These are phyloP conservation scores for Drosophila parthenogenetica DNA, from an alignment of 2,888 invertebrate genomes.

Conservation along the genomic window DNA sequence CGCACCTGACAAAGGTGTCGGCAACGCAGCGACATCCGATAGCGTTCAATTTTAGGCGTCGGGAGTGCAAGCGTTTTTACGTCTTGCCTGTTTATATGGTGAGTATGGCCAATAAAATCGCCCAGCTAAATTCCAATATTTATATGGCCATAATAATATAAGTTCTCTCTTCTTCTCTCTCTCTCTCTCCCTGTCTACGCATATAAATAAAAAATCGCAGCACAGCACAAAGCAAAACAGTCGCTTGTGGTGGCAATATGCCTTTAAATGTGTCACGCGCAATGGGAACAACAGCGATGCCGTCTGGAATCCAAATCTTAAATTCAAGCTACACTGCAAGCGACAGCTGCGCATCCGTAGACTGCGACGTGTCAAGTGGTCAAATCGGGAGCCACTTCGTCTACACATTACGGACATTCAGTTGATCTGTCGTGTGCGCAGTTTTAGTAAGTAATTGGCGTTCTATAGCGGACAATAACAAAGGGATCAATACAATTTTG, in stretches of 20 bases:
- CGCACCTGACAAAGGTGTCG: constrained; percentile 77
- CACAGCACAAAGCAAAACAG: constrained; percentile 71
- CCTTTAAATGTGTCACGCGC: constrained; percentile 70
- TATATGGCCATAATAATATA: constrained; percentile 30
- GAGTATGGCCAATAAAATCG: constrained; percentile 56
- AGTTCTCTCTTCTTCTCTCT: too few species aligned
- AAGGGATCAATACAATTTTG: too few species aligned
- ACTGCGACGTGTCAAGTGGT: constrained; percentile 56
- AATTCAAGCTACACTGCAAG: constrained; percentile 67
- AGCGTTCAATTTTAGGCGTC: constrained; percentile 73
- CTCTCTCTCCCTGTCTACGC: too few species aligned
- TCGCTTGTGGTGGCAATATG: constrained; percentile 77
- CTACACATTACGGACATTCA: constrained; percentile 70
- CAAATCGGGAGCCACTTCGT: constrained; percentile 59
- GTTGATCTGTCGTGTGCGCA: constrained; percentile 64
- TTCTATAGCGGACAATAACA: too few species aligned
- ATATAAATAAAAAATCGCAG: constrained; percentile 35
- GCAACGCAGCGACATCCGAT: constrained; percentile 67
- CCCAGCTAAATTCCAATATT: constrained; percentile 15
- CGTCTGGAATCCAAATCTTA: constrained; percentile 70
- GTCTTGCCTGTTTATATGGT: constrained; percentile 77
- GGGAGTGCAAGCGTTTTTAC: constrained; percentile 77
- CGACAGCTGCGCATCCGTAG: constrained; percentile 70
- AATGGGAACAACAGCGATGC: constrained; percentile 29
- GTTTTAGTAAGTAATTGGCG: constrained; percentile 22